phyloP scores from a whole-genome alignment of 2,888 invertebrate species.

The Pseudococcus jackbeardsleyi region DNA sequence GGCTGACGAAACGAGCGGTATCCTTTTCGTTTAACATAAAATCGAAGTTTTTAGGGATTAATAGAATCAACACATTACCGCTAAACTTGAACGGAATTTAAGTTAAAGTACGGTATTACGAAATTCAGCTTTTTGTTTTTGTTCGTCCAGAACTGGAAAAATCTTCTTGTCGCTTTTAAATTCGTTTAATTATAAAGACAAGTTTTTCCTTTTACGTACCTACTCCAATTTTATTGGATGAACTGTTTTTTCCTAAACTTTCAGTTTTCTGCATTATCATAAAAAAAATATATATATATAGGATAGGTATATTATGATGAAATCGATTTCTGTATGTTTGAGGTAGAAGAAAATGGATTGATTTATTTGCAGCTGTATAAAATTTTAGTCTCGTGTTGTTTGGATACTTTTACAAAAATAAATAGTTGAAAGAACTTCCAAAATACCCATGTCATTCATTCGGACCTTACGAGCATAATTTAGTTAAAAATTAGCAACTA shows the following conservation, averaged over 20 bases:
- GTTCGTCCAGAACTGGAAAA: constrained; percentile 25
- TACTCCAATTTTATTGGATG: background rate
- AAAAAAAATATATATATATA: too few relatives aligned
- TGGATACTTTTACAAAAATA: background rate
- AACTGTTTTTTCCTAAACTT: background rate
- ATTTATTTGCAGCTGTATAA: background rate
- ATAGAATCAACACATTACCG: constrained; percentile 65
- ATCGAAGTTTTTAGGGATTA: constrained; percentile 64
- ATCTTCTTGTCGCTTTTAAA: constrained; percentile 44
- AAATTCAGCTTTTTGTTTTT: constrained; percentile 42
- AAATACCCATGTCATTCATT: background rate
- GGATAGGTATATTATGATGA: too few relatives aligned
- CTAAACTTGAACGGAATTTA: constrained; percentile 38
- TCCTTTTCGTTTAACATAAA: constrained; percentile 63
- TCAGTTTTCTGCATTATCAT: background rate
- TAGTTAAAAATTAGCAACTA: background rate
- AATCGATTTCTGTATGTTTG: background rate
- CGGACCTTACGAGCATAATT: background rate
- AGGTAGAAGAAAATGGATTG: background rate
- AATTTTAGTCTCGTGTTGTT: background rate
- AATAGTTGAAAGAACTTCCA: background rate
- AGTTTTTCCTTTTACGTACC: constrained; percentile 30
- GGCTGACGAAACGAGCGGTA: constrained; percentile 35
- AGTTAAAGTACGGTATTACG: constrained; percentile 43
- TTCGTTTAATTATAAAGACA: constrained; percentile 42